Base-by-base conservation (phyloP, 1,140 invertebrate genomes). In the Lasaia peninsularis region DNA sequence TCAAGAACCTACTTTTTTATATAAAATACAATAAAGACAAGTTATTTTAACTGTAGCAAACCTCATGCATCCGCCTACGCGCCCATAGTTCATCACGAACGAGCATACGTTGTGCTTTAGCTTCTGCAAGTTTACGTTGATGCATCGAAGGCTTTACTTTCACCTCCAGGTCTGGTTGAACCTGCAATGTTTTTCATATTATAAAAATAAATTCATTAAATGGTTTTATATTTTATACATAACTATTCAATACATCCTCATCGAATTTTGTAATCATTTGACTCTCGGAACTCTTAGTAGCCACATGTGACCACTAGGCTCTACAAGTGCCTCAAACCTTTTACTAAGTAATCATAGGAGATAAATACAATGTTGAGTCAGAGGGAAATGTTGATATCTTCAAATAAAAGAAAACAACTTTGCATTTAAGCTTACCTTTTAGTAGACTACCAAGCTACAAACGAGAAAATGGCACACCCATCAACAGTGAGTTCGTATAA, bases 141-240 rank as follows among this genome's bases (percentile, higher is more conserved):
- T 96, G 93, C 44, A 96, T 90, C 55, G 96, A 96, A 11, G 97
- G 97, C 84, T 99, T 99, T 62, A 98, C 94, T 78, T 99, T 98
- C 11, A 99, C 98, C 31, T 98, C 94, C 35, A 99, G 89, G 83
- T 97, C 96, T 0, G 98, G 98, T 63, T 92, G 91, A 10, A 92
- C 91, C 88, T 90, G 60, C 4, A 28, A 31, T 31, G 20, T 49
- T 18, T 9, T 49, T 9, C 21, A 16, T 20, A 21, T 21, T 10
- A 11, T 9, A 11, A 10, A 10, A n/a, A 16, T 40, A 18, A 12
- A 14, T 40, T 2, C 14, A 40, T 6, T 48, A 4, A 2, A 51
- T n/a, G 6, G 16, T 34, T 28, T 7, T 0, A 28, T 28, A 6
- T 28, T 28, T 28, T 28, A 7, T 7, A 28, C 5, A 28, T 28